Base-by-base conservation (phyloP, 2,113 vertebrate species). In the Prunella fulvescens region DNA sequence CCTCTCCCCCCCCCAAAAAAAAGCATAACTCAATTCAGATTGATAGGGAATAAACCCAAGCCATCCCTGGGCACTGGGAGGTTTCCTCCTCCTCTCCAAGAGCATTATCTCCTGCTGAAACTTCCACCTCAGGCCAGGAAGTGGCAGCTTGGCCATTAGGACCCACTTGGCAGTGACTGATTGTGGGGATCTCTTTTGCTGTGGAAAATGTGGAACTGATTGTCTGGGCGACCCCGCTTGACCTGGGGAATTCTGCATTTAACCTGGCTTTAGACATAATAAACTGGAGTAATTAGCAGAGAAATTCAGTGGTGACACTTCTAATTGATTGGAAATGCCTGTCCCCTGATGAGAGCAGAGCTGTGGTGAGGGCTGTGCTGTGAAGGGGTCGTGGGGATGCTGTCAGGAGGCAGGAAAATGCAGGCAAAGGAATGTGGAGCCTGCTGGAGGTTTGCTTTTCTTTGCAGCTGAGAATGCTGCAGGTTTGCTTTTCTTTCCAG, bases 141-240 rank as follows among this genome's bases (percentile, higher is more conserved):
- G 66, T 19, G 92, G 62, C 93, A 95, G 88, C 80, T 89, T 91
- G 92, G 96, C 86, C 97, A 94, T 97, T 97, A 92, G 54, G 57
- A 95, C 91, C 93, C 94, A 35, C 90, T 92, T 98, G 98, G 92
- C 98, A 98, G 94, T 98, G 97, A 97, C 96, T 94, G 94, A 98
- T 98, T 74, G 91, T 76, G 90, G 35, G 48, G 86, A 47, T 64
- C 71, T 83, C 83, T 39, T 81, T 80, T 6, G 23, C 95, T 64
- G 61, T 4, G 39, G 88, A 93, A 96, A 97, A 97, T 95, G 96
- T 97, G 96, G 94, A 97, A 95, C 96, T 95, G 96, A 97, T 97
- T 97, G 90, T 90, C 95, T 95, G 91, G 39, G 61, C 47, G 94
- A 92, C 31, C 88, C 94, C 48, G 33, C 94, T 94, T 98, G 97